Evolutionary conservation across 2,113 vertebrate genomes (phyloP).

Genomic region (Scartelaos histophorus): DNA sequence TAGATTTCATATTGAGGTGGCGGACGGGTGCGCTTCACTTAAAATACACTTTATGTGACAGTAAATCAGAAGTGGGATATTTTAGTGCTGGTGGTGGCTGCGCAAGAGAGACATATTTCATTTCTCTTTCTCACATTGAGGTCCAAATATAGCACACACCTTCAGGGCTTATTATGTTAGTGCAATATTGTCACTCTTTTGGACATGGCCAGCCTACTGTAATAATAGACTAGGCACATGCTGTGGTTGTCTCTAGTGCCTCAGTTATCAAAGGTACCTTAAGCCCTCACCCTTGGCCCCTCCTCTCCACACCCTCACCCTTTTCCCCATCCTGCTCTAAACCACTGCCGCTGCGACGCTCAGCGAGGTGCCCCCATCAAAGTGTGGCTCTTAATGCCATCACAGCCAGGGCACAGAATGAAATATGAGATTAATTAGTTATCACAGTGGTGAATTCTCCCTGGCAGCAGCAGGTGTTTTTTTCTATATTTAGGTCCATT

Average conservation of each 20-base stretch:
- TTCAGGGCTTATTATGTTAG: slow-evolving; percentile 48
- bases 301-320: slow-evolving; percentile 1
- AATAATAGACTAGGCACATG: slow-evolving; percentile 50
- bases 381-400: slow-evolving; percentile 68
- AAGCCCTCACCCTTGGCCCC: slow-evolving; percentile 37
- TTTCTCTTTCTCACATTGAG: slow-evolving; percentile 6
- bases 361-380: slow-evolving; percentile 64
- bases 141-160: slow-evolving; percentile 26
- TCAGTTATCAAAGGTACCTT: slow-evolving; percentile 52
- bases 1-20: slow-evolving; percentile 45
- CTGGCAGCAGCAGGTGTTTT: slow-evolving; percentile 75
- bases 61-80: slow-evolving; percentile 1
- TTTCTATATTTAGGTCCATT: slow-evolving; percentile 77
- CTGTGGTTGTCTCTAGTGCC: slow-evolving; percentile 60
- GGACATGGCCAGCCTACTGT: slow-evolving; percentile 32
- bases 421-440: slow-evolving; percentile 76
- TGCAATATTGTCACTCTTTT: slow-evolving; percentile 36
- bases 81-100: slow-evolving; percentile 3
- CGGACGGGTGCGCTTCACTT: slow-evolving; percentile 26
- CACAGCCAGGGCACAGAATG: slow-evolving; percentile 55
- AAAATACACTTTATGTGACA: slow-evolving; percentile 12
- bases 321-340: slow-evolving; percentile 29
- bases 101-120: not conserved
- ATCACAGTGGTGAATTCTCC: slow-evolving; percentile 65
- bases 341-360: slow-evolving; percentile 52